phyloP scores from a whole-genome alignment of 2,888 invertebrate genomes.

The Amaurobius ferox region DNA sequence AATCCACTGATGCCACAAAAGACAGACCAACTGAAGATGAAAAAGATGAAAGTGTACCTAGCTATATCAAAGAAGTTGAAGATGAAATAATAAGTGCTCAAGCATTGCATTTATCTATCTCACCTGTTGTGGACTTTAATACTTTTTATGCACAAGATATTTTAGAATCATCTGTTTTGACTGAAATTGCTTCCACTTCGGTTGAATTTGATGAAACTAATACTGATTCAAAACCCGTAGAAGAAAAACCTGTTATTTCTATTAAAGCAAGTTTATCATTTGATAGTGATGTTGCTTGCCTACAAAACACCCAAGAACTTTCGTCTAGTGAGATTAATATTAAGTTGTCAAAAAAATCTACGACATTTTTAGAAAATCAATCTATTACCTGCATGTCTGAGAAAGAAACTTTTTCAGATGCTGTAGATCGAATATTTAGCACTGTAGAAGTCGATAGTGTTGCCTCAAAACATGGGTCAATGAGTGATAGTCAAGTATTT shows the following conservation, averaged over 20 bases:
- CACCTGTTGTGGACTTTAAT: conserved; percentile 34
- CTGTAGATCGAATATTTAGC: conserved; percentile 34
- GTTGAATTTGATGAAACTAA: not conserved
- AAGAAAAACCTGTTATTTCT: conserved; percentile 31
- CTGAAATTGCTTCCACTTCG: not conserved
- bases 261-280: conserved; percentile 20
- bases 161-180: conserved; percentile 11
- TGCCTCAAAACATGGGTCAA: not conserved
- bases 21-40: not conserved
- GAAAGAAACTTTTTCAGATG: conserved; percentile 27
- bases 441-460: not conserved
- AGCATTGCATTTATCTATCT: conserved; percentile 16
- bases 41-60: not conserved
- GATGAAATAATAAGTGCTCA: conserved; percentile 17
- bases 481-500: conserved; percentile 1
- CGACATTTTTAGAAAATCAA: not conserved
- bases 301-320: not conserved
- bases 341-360: not conserved
- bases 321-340: not conserved
- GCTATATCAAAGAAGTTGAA: conserved; percentile 40
- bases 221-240: not conserved
- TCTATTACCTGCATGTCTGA: conserved; percentile 1
- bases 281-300: not conserved
- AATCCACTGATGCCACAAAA: not conserved
- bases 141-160: conserved; percentile 41